Evolutionary conservation across 2,797 vertebrate genomes (phyloP).

Genomic region (Nasua narica): DNA sequence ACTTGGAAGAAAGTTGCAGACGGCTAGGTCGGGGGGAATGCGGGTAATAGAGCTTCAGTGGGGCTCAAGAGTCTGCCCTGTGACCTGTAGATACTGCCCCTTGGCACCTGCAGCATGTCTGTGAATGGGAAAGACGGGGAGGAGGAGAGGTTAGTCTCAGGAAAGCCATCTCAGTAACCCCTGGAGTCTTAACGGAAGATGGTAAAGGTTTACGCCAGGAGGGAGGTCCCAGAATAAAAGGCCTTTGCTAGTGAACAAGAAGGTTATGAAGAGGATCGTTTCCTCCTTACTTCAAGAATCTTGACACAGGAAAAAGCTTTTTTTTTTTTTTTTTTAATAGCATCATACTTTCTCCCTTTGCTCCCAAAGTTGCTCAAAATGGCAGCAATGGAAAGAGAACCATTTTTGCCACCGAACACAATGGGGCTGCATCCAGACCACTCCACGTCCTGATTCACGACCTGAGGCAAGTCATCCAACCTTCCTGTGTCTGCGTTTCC

Average conservation of each 20-base stretch:
- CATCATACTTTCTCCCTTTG: not conserved
- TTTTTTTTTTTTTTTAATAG: not conserved
- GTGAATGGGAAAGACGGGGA: not conserved
- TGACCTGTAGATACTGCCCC: not conserved
- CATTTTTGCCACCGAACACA: not conserved
- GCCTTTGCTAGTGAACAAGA: not conserved
- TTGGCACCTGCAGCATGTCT: not conserved
- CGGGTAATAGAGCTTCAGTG: no score
- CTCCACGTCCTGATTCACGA: fast-evolving
- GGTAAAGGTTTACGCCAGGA: not conserved
- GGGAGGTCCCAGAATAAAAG: not conserved
- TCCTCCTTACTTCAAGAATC: not conserved
- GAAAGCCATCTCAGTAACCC: not conserved
- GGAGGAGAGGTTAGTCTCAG: not conserved
- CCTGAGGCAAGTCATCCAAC: not conserved
- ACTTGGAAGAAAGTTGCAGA: not conserved
- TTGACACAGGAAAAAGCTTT: not conserved
- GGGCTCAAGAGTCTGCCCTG: not conserved
- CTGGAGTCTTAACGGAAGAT: not conserved
- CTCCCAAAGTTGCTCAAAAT: not conserved
- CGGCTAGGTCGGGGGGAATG: not conserved
- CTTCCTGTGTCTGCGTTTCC: not conserved
- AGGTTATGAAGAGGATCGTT: not conserved
- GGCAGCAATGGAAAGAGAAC: not conserved
- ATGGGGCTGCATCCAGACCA: not conserved